Conservation (phyloP, 2,113 vertebrate genomes). For the Actenoides hombroni region DNA sequence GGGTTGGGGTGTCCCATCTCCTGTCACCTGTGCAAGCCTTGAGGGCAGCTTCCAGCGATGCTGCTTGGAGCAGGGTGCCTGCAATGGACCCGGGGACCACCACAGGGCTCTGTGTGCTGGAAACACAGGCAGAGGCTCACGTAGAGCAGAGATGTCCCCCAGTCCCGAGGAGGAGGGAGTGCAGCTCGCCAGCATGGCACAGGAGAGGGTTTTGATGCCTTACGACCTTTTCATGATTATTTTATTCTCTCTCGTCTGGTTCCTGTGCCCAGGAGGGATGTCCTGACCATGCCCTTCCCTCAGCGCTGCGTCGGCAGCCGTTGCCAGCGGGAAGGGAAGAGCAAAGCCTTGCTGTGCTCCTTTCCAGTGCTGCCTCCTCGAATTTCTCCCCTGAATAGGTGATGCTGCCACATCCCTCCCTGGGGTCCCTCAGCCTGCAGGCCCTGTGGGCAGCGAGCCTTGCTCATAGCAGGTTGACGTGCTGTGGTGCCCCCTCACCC, state of each 20-base stretch:
- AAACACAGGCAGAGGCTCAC: neutral
- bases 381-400: neutral
- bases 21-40: fast-evolving
- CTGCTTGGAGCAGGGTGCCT: neutral
- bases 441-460: neutral
- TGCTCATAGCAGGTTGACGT: fast-evolving
- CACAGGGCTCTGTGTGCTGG: neutral
- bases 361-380: neutral
- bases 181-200: fast-evolving
- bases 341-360: fast-evolving
- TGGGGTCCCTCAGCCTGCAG: fast-evolving
- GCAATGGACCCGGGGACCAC: fast-evolving
- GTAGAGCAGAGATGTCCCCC: neutral
- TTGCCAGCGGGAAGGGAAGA: neutral
- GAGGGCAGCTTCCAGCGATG: neutral
- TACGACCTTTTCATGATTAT: neutral
- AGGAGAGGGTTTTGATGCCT: neutral
- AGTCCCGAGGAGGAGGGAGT: fast-evolving
- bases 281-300: neutral
- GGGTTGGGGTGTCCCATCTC: neutral
- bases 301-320: neutral
- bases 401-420: neutral
- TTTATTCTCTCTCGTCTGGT: neutral
- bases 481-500: neutral
- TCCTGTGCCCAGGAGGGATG: neutral